These are phyloP conservation scores for Oxytorus armatus DNA, from an alignment of 2,888 invertebrate genomes.

Conservation along the genomic window DNA sequence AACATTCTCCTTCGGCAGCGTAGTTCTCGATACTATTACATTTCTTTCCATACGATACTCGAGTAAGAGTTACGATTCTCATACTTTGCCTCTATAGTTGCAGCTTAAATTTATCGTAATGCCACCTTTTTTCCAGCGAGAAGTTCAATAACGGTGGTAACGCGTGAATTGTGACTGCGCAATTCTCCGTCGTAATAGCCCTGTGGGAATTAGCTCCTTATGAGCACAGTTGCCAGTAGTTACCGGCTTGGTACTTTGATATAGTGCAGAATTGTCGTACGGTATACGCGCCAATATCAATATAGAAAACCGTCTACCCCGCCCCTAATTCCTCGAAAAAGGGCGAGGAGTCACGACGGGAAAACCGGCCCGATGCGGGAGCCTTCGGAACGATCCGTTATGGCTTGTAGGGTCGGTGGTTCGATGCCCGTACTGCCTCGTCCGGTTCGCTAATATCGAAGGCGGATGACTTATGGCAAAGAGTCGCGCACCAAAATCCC, in stretches of 20 bases:
- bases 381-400: conserved; percentile 39
- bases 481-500: conserved; percentile 51
- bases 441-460: conserved; percentile 70
- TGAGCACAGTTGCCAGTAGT: conserved; percentile 59
- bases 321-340: conserved; percentile 54
- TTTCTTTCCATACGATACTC: conserved; percentile 18
- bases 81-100: conserved; percentile 7
- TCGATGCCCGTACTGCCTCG: conserved; percentile 77
- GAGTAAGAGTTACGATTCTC: conserved; percentile 44
- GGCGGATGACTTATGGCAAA: conserved; percentile 80
- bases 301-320: conserved; percentile 75
- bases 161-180: conserved; percentile 45
- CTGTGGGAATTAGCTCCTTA: conserved; percentile 60
- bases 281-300: conserved; percentile 73
- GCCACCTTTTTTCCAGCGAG: neutral
- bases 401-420: conserved; percentile 62
- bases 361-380: conserved; percentile 25
- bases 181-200: conserved; percentile 35
- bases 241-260: conserved; percentile 60
- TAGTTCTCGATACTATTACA: conserved; percentile 27
- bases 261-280: conserved; percentile 52
- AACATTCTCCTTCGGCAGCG: conserved; percentile 14
- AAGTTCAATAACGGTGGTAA: conserved; percentile 48
- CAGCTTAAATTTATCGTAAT: conserved; percentile 36
- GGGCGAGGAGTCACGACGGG: conserved; percentile 50